phyloP scores from a whole-genome alignment of 2,113 vertebrate species.

The Melanocharis versteri region DNA sequence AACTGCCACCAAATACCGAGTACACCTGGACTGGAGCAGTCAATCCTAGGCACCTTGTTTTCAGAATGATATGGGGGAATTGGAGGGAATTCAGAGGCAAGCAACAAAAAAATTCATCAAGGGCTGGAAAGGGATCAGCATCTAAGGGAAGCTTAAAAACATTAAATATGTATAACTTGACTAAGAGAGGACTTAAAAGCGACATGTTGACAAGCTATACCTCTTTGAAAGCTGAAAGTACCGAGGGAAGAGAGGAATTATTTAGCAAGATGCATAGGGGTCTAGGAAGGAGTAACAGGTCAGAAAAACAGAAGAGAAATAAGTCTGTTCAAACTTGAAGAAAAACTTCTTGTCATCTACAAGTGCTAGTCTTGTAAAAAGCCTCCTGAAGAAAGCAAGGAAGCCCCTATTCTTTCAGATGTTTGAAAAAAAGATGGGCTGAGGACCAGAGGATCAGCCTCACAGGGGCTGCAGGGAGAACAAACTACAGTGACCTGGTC shows the following conservation, averaged over 20 bases:
- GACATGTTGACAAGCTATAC: constrained; percentile 54
- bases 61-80: neutral
- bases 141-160: constrained; percentile 54
- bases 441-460: neutral
- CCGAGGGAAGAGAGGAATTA: neutral
- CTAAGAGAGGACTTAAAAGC: constrained; percentile 53
- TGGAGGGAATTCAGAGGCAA: constrained; percentile 35
- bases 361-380: neutral
- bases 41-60: constrained; percentile 18
- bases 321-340: neutral
- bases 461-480: neutral
- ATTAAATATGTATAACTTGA: constrained; percentile 58
- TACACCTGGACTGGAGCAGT: neutral
- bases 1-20: neutral
- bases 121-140: constrained; percentile 36
- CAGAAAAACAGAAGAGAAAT: neutral
- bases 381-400: neutral
- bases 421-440: neutral
- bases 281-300: neutral
- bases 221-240: constrained; percentile 49
- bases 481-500: neutral
- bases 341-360: neutral
- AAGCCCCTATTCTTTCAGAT: neutral
- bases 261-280: neutral
- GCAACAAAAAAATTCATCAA: constrained; percentile 41